Conservation (phyloP, 2,888 invertebrate species). For the Ochropleura plecta region DNA sequence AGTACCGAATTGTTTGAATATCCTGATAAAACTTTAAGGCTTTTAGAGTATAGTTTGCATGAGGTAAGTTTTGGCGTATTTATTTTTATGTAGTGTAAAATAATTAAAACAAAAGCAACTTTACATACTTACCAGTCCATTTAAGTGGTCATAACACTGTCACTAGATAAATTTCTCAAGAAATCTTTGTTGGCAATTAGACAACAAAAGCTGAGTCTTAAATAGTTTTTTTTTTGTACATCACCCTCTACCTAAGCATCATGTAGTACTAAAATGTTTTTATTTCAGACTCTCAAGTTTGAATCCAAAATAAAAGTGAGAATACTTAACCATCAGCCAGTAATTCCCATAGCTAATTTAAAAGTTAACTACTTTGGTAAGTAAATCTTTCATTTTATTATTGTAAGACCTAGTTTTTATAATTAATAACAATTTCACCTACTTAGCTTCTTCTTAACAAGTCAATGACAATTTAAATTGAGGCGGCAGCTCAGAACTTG, state of each 20-base stretch:
- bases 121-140: background rate
- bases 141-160: background rate
- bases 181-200: background rate
- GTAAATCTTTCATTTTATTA: conserved; percentile 53
- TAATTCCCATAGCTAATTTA: conserved; percentile 92
- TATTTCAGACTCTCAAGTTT: conserved; percentile 84
- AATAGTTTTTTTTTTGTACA: background rate
- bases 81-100: background rate
- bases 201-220: background rate
- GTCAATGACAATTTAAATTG: background rate
- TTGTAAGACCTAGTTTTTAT: conserved; percentile 1
- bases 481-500: background rate
- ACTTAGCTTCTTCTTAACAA: background rate
- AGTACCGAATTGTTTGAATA: conserved; percentile 92
- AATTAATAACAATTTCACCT: background rate
- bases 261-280: background rate
- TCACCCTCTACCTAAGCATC: background rate
- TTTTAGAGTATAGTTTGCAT: conserved; percentile 95
- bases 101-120: background rate
- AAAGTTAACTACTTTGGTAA: conserved; percentile 94
- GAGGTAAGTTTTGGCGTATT: conserved; percentile 86
- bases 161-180: background rate
- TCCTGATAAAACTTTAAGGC: conserved; percentile 92
- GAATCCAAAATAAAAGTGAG: conserved; percentile 84
- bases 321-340: conserved; percentile 91